Base-by-base conservation (phyloP, 2,113 vertebrate species). In the Phaetusa simplex region DNA sequence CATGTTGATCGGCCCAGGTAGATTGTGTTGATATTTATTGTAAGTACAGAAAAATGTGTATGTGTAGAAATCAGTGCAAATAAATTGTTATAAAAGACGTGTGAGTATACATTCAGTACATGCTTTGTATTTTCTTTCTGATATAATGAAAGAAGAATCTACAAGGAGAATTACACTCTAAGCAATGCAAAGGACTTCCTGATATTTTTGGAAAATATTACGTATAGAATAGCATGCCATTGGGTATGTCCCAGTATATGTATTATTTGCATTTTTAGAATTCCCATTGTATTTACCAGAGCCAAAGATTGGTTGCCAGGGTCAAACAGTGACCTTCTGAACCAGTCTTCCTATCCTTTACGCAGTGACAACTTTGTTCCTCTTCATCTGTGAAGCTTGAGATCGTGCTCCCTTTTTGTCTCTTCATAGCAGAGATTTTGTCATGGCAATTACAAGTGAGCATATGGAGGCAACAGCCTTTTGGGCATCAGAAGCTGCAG, bases 401-500 rank as follows among this genome's bases (percentile, higher is more conserved):
- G 58, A 2, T 64, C 38, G 45, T 69, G 43, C 26, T 88, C 19
- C 11, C 49, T 53, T 77, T 45, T 58, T 85, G 53, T 79, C 71
- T 62, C 21, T 45, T 59, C 8, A 50, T 2, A 47, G 65, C 88
- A n/a, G 62, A 79, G 85, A 65, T 76, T 97, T 91, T 95, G 58
- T 65, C 67, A 29, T 69, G 83, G 40, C 76, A 86, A 18, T 55
- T 71, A 78, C 55, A 49, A 74, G 70, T 8, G 74, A 97, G 86
- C 97, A 97, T 92, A 97, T 95, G 97, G 97, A 97, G 34, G 52
- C 61, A 82, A 69, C 66, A 55, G 91, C 89, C 92, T 97, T 97
- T 74, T 94, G 97, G 97, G 84, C 82, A 88, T 92, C 88, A 73
- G 66, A 86, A 95, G 74, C 88, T 94, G 72, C 88, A 93, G 82